These are phyloP conservation scores for Nanorana parkeri DNA, from an alignment of 2,113 vertebrate species.

Conservation along the genomic window DNA sequence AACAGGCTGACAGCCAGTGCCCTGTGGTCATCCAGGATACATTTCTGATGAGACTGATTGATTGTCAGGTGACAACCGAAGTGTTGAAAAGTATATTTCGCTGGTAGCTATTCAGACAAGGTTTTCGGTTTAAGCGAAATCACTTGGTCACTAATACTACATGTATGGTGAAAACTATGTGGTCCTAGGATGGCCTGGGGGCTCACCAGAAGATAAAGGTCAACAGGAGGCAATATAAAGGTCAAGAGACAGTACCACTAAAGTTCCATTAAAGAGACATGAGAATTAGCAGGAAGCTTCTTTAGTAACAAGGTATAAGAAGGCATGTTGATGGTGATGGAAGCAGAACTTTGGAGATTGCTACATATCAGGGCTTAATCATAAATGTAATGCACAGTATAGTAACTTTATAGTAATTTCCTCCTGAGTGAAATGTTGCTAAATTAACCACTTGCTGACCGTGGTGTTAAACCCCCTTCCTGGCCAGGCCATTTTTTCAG, in stretches of 20 bases:
- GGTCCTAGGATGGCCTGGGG: conserved; percentile 2
- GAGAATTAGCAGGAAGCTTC: not conserved
- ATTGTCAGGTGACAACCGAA: conserved; percentile 26
- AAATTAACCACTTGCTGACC: too few species aligned
- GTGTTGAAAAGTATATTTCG: conserved; percentile 11
- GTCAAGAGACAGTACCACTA: conserved; percentile 28
- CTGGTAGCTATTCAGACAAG: not conserved
- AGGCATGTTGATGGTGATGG: too few species aligned
- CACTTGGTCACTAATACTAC: not conserved
- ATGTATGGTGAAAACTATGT: conserved; percentile 7
- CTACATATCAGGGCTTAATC: too few species aligned
- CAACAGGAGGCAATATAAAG: conserved; percentile 32
- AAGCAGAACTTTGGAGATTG: too few species aligned
- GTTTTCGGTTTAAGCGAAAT: not conserved
- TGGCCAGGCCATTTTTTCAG: too few species aligned
- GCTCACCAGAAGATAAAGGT: not conserved
- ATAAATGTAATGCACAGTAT: too few species aligned
- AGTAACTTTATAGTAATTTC: too few species aligned
- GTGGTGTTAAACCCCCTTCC: too few species aligned
- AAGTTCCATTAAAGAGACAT: conserved; percentile 10
- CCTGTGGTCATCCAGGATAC: not conserved
- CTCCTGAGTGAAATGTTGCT: too few species aligned
- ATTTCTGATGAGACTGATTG: conserved; percentile 1
- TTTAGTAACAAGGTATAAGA: too few species aligned
- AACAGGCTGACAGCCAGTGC: not conserved